Conservation (phyloP, 1,140 invertebrate species). For the Trachymyrmex cornetzi region DNA sequence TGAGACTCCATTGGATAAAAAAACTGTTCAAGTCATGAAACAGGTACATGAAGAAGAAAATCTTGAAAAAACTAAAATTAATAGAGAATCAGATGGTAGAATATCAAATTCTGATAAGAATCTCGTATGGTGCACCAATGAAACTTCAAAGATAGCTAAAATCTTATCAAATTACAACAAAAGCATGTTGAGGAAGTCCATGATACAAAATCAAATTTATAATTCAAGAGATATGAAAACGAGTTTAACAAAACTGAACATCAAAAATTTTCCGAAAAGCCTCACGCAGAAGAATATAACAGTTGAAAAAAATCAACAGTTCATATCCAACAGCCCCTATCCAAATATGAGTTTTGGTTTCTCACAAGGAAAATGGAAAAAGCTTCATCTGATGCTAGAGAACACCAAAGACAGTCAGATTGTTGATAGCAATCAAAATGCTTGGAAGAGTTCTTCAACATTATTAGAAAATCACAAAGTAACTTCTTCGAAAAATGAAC, state of each 20-base stretch:
- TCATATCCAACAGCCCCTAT: background rate
- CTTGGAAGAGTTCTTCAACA: background rate
- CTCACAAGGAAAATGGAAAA: slow-evolving; percentile 65
- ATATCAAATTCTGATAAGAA: background rate
- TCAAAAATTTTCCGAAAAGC: background rate
- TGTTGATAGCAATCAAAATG: background rate
- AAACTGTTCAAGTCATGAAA: background rate
- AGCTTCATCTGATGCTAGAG: slow-evolving; percentile 51
- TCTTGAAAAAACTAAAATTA: background rate
- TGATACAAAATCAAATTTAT: slow-evolving; percentile 30
- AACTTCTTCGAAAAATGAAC: slow-evolving; percentile 12
- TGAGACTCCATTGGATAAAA: slow-evolving; percentile 50
- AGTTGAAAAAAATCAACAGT: background rate
- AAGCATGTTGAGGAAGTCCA: slow-evolving; percentile 47
- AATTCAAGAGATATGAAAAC: slow-evolving; percentile 29
- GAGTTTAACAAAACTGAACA: background rate
- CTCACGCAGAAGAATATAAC: slow-evolving; percentile 10
- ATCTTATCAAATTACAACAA: slow-evolving; percentile 78
- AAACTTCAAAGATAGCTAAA: slow-evolving; percentile 75
- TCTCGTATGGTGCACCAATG: slow-evolving; percentile 59
- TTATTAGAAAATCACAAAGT: slow-evolving; percentile 4
- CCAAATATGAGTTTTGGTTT: slow-evolving; percentile 47
- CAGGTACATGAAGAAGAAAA: background rate
- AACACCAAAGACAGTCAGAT: slow-evolving; percentile 51
- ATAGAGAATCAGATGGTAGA: background rate